phyloP scores from a whole-genome alignment of 2,888 invertebrate genomes.

The Drosophila basisetae region DNA sequence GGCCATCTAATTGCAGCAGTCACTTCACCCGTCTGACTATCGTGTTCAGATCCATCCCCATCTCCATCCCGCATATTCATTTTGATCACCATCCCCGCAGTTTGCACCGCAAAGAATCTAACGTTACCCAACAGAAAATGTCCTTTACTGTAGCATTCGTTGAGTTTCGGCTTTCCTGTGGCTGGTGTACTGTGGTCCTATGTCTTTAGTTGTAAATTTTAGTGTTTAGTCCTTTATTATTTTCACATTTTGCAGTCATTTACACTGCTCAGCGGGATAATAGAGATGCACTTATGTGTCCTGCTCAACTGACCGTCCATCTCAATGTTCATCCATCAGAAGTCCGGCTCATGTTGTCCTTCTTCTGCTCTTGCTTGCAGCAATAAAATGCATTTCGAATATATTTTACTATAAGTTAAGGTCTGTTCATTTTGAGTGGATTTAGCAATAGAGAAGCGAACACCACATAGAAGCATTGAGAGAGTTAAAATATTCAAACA shows the following conservation, averaged over 20 bases:
- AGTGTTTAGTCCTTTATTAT: constrained; percentile 73
- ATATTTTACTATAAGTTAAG: constrained; percentile 37
- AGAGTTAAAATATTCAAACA: not conserved
- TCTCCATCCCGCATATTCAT: not conserved
- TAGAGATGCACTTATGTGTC: constrained; percentile 37
- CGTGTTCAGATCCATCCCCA: constrained; percentile 10
- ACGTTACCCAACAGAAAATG: constrained; percentile 30
- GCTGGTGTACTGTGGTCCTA: constrained; percentile 4
- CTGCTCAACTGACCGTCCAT: constrained; percentile 27
- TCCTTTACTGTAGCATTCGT: constrained; percentile 46
- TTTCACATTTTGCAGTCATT: constrained; percentile 72
- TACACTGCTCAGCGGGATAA: constrained; percentile 62
- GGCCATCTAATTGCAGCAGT: constrained; percentile 66
- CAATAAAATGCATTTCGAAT: constrained; percentile 24
- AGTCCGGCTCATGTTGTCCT: constrained; percentile 50
- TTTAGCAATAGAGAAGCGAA: constrained; percentile 39
- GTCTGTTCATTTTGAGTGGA: constrained; percentile 37
- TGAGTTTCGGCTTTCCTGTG: constrained; percentile 18
- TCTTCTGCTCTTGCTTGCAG: constrained; percentile 31
- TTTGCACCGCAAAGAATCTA: constrained; percentile 5
- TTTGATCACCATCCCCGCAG: not conserved
- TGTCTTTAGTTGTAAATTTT: constrained; percentile 65
- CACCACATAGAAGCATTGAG: not conserved
- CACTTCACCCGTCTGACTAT: constrained; percentile 34
- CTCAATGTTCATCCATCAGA: constrained; percentile 50